phyloP scores from a whole-genome alignment of 2,797 vertebrate genomes.

The Pangasius macronema region DNA sequence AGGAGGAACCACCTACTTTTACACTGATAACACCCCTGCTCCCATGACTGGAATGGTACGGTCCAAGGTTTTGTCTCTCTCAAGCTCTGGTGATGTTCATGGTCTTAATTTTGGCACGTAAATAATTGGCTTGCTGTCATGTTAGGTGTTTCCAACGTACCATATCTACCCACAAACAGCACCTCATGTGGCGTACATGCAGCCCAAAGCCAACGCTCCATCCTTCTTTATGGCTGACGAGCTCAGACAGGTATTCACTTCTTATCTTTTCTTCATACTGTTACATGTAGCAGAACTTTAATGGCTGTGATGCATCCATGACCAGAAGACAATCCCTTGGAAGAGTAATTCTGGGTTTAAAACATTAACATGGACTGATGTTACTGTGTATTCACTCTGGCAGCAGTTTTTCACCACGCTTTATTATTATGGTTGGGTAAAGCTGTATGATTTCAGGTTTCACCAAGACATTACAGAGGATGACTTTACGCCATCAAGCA shows the following conservation, averaged over 20 bases:
- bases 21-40: slow-evolving; percentile 95
- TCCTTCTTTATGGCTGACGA: slow-evolving; percentile 99
- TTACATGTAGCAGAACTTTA: not conserved
- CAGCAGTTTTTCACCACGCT: not conserved
- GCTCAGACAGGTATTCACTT: slow-evolving; percentile 87
- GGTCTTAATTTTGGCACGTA: not conserved
- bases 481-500: not conserved
- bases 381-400: not conserved
- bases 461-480: not conserved
- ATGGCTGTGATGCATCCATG: not conserved
- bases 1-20: slow-evolving; percentile 98
- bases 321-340: not conserved
- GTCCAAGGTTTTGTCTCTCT: not conserved
- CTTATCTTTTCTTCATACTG: not conserved
- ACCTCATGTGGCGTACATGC: slow-evolving; percentile 98
- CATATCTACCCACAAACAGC: slow-evolving; percentile 97
- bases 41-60: slow-evolving; percentile 95
- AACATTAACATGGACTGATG: too few species aligned
- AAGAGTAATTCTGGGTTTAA: not conserved
- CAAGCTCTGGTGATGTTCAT: not conserved
- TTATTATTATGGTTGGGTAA: not conserved
- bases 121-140: slow-evolving; percentile 12
- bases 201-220: slow-evolving; percentile 98
- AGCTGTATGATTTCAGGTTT: not conserved
- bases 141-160: slow-evolving; percentile 97